Base-by-base conservation (phyloP, 2,113 vertebrate species). In the Ploceus nigricollis region DNA sequence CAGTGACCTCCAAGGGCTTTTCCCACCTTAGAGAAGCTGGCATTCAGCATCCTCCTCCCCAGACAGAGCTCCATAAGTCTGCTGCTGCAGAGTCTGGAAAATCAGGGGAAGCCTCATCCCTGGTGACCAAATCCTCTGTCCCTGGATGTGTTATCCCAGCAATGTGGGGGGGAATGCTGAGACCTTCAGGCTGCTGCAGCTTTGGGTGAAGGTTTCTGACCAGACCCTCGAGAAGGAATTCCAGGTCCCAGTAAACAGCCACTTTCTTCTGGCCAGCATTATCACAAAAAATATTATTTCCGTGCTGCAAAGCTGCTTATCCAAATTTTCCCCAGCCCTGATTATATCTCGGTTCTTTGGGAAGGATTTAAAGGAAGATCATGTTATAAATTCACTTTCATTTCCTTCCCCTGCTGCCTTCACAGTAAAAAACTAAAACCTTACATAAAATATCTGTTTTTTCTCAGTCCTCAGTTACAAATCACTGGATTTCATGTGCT, bases 1-100 rank as follows among this genome's bases (percentile, higher is more conserved):
- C 10, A 0, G 0, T 60, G 57, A 17, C 27, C 40, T 53, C 47
- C 0, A 0, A 33, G 25, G 35, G 13, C 4, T 80, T 66, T 68
- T 28, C 89, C 9, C 16, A 6, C 39, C 15, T 40, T 11, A 16
- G 7, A 8, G 51, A 23, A 35, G 45, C 5, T 75, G 12, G n/a
- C 9, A 20, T 69, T 82, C 7, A 9, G 31, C 28, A 3, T 50
- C 28, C 9, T 56, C 65, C 82, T 23, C 44, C 51, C 45, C 9
- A 1, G 42, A 13, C 6, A 7, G 30, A 69, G 64, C 63, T 80
- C 53, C 25, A 4, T 10, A 54, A 27, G 2, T 13, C 47, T 65
- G 33, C 11, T 68, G 44, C 54, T 61, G 11, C 24, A 54, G 53
- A 48, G 17, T 7, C 50, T 66, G 33, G 47, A 57, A 68, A 68